These are phyloP conservation scores for Atta colombica DNA, from an alignment of 1,140 invertebrate genomes.

Conservation along the genomic window DNA sequence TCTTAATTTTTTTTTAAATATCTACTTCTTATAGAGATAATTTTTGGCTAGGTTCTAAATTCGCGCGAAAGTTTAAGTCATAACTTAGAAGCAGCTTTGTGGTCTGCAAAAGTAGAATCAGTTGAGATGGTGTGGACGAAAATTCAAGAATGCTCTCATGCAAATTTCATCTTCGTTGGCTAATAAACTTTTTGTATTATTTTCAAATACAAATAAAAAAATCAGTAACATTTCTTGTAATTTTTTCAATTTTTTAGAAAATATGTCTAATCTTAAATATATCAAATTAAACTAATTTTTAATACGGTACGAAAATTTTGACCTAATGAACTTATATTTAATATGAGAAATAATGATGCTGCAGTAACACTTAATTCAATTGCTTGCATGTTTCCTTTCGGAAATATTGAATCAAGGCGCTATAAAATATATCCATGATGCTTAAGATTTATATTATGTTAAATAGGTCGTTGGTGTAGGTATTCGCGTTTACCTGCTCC, in stretches of 20 bases:
- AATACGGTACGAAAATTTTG: neutral
- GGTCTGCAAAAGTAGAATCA: conserved; percentile 66
- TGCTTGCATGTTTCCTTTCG: neutral
- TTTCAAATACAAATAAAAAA: neutral
- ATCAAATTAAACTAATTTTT: neutral
- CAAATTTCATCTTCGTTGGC: conserved; percentile 79
- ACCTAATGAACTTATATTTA: neutral
- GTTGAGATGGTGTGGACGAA: conserved; percentile 47
- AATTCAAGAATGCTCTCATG: conserved; percentile 78
- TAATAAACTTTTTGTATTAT: conserved; percentile 64
- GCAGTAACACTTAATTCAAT: neutral
- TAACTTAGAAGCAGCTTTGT: conserved; percentile 70
- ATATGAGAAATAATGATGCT: neutral
- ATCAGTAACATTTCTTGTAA: too few relatives aligned
- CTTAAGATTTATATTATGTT: conserved; percentile 40
- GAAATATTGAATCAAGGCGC: neutral
- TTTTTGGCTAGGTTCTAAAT: neutral
- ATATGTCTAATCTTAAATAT: too few relatives aligned
- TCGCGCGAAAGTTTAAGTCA: conserved; percentile 66
- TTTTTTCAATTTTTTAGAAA: too few relatives aligned
- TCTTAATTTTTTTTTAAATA: too few relatives aligned
- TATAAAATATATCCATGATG: conserved; percentile 9
- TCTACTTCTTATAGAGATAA: too few relatives aligned
- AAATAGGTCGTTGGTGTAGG: conserved; percentile 16
- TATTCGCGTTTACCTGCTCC: conserved; percentile 51